Evolutionary conservation across 2,888 invertebrate genomes (phyloP).

Genomic region (Lamellibrachia satsuma): DNA sequence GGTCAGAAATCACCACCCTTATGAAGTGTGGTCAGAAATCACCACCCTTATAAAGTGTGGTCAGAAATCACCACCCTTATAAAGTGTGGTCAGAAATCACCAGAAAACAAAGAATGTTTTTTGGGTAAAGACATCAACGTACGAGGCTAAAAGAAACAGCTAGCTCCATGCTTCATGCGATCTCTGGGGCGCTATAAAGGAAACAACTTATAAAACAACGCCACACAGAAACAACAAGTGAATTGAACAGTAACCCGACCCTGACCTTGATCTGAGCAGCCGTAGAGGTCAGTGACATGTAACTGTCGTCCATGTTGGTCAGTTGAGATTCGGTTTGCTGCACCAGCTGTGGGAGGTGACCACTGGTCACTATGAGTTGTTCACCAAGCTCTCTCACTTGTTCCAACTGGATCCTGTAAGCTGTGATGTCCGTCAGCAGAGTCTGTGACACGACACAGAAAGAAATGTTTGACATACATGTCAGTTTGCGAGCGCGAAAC

Average conservation of each 20-base stretch:
- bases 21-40: no score
- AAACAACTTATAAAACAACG: no score
- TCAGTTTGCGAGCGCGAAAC: no score
- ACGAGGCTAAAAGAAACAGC: no score
- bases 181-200: no score
- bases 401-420: constrained; percentile 83
- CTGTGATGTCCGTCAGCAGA: constrained; percentile 74
- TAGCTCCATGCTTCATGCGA: no score
- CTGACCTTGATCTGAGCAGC: constrained; percentile 84
- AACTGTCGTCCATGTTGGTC: constrained; percentile 91
- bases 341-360: constrained; percentile 66
- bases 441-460: neutral
- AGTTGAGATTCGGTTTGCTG: constrained; percentile 85
- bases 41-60: no score
- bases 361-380: constrained; percentile 75
- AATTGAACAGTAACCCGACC: neutral
- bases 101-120: no score
- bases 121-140: no score
- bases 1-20: no score
- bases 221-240: neutral
- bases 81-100: no score
- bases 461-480: neutral
- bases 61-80: no score
- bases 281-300: constrained; percentile 86
- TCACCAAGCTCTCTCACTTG: constrained; percentile 85